phyloP scores from a whole-genome alignment of 2,888 invertebrate genomes.

The Agrochola lychnidis region DNA sequence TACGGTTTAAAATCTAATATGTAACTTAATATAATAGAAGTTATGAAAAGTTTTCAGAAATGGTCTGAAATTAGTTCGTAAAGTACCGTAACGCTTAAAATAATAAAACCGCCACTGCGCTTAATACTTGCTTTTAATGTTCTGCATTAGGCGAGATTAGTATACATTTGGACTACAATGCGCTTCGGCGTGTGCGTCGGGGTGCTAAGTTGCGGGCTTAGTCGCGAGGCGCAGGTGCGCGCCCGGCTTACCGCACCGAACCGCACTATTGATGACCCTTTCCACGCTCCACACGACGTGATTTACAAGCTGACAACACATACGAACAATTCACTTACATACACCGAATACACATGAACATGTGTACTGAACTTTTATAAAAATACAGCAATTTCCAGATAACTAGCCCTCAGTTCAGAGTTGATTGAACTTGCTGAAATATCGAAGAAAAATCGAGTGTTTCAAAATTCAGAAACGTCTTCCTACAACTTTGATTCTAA shows the following conservation, averaged over 20 bases:
- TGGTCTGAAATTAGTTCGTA: background rate
- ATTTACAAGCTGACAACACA: slow-evolving; percentile 53
- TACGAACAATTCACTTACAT: background rate
- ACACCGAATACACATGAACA: background rate
- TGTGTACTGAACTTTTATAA: background rate
- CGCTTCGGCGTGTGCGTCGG: slow-evolving; percentile 38
- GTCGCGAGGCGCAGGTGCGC: slow-evolving; percentile 80
- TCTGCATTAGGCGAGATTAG: slow-evolving; percentile 44
- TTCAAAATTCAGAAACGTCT: background rate
- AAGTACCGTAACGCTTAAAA: background rate
- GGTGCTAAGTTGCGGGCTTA: slow-evolving; percentile 74
- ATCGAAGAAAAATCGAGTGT: background rate
- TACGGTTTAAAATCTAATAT: background rate
- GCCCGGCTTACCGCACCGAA: slow-evolving; percentile 73
- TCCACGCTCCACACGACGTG: slow-evolving; percentile 50
- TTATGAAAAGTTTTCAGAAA: background rate
- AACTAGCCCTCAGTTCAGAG: background rate
- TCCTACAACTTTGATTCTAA: background rate
- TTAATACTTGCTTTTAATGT: slow-evolving; percentile 14
- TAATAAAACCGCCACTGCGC: background rate
- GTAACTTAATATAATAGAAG: background rate
- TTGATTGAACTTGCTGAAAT: background rate
- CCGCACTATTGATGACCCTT: slow-evolving; percentile 75
- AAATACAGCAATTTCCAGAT: background rate
- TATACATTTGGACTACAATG: slow-evolving; percentile 21